These are phyloP conservation scores for Zaprionus taronus DNA, from an alignment of 1,140 invertebrate species.

Conservation along the genomic window DNA sequence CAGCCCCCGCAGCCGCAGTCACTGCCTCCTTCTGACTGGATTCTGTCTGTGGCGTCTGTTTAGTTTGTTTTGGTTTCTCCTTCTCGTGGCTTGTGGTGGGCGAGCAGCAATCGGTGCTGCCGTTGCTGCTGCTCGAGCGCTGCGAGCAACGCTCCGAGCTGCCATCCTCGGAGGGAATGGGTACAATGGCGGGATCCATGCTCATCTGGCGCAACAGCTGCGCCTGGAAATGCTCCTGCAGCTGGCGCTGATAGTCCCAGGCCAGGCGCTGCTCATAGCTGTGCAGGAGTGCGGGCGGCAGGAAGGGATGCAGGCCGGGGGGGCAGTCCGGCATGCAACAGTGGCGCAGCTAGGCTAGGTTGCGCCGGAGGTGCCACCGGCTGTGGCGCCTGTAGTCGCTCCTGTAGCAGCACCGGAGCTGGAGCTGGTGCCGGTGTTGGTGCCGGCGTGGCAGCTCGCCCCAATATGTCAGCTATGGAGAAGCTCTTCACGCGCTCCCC, in stretches of 20 bases:
- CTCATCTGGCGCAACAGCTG: constrained; percentile 82
- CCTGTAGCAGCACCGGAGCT: constrained; percentile 20
- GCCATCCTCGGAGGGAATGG: constrained; percentile 83
- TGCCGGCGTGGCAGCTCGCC: constrained; percentile 84
- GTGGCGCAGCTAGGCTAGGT: constrained; percentile 4
- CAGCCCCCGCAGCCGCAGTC: constrained; percentile 67
- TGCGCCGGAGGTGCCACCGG: constrained; percentile 8
- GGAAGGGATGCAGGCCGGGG: constrained; percentile 66
- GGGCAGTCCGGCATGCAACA: constrained; percentile 43
- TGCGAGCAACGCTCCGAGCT: constrained; percentile 85
- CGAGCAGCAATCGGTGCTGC: constrained; percentile 88
- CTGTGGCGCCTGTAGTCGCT: constrained; percentile 34
- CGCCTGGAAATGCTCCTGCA: constrained; percentile 84
- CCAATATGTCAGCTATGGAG: constrained; percentile 96
- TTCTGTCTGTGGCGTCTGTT: constrained; percentile 42
- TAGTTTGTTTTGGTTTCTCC: constrained; percentile 45
- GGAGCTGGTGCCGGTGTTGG: constrained; percentile 5
- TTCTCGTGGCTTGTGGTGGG: constrained; percentile 42
- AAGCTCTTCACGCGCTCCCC: constrained; percentile 92
- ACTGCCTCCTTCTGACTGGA: constrained; percentile 40
- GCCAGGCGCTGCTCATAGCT: constrained; percentile 85
- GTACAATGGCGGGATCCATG: constrained; percentile 77
- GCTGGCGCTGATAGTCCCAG: constrained; percentile 86
- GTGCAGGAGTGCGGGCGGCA: constrained; percentile 75
- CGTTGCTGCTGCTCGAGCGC: constrained; percentile 85